Evolutionary conservation across 1,140 invertebrate species (phyloP).

Genomic region (Trinorchestia longiramus): DNA sequence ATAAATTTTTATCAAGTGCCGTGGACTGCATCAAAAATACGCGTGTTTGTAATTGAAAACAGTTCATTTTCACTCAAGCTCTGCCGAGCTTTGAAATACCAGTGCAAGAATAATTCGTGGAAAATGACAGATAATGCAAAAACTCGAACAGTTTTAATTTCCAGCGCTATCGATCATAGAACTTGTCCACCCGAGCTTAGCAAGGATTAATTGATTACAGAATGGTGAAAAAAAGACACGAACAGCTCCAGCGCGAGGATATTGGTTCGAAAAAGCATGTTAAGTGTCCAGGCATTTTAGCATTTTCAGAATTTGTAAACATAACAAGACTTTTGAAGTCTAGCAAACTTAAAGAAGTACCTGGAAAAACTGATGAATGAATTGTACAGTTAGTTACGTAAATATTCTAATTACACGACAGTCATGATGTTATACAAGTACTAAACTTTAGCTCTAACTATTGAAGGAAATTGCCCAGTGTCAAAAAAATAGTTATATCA

Average conservation of each 20-base stretch:
- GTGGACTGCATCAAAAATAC: neutral
- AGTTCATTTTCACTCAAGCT: neutral
- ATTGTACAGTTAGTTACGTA: neutral
- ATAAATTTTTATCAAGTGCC: neutral
- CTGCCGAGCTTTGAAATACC: neutral
- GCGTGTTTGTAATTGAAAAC: neutral
- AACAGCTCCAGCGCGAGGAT: neutral
- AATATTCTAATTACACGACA: no score
- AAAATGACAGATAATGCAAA: neutral
- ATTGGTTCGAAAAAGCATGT: neutral
- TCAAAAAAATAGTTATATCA: neutral
- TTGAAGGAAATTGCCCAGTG: neutral
- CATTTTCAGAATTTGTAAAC: neutral
- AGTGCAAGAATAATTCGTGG: neutral
- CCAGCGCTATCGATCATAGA: slow-evolving; percentile 14
- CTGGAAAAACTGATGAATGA: neutral
- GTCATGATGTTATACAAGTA: neutral
- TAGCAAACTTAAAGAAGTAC: neutral
- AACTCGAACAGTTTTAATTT: neutral
- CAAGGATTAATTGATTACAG: slow-evolving; percentile 3
- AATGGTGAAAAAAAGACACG: neutral
- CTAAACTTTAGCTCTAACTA: neutral
- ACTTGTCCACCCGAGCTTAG: neutral
- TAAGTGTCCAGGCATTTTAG: neutral
- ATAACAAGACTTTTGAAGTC: neutral